phyloP scores from a whole-genome alignment of 2,113 vertebrate genomes.

The Actinemys pallida region DNA sequence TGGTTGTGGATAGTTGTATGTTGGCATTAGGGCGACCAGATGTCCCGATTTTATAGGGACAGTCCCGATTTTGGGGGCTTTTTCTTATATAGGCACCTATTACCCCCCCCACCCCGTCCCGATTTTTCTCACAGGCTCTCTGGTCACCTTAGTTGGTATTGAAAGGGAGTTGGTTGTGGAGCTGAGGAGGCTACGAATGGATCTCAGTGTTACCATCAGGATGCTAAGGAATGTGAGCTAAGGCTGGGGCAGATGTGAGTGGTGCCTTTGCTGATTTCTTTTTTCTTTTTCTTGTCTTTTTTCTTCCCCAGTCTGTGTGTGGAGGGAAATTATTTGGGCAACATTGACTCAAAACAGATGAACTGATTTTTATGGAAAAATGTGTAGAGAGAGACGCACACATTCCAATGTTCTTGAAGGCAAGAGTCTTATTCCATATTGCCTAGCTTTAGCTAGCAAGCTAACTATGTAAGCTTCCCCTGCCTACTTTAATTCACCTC shows the following conservation, averaged over 20 bases:
- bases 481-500: background rate
- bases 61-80: too few relatives aligned
- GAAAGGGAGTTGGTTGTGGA: background rate
- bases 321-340: background rate
- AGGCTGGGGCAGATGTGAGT: background rate
- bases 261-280: background rate
- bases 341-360: background rate
- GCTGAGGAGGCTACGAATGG: background rate
- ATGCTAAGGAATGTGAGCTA: background rate
- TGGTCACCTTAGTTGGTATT: background rate
- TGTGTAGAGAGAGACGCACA: background rate
- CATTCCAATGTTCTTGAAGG: background rate
- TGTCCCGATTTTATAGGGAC: too few relatives aligned
- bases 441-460: fast-evolving
- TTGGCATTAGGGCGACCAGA: background rate
- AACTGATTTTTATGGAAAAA: background rate
- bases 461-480: background rate
- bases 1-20: background rate
- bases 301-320: background rate
- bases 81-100: too few relatives aligned
- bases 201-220: background rate
- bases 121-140: too few relatives aligned
- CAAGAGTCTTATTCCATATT: background rate
- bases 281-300: background rate
- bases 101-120: too few relatives aligned